These are phyloP conservation scores for Drosophila tropicalis DNA, from an alignment of 1,140 invertebrate genomes.

Conservation along the genomic window DNA sequence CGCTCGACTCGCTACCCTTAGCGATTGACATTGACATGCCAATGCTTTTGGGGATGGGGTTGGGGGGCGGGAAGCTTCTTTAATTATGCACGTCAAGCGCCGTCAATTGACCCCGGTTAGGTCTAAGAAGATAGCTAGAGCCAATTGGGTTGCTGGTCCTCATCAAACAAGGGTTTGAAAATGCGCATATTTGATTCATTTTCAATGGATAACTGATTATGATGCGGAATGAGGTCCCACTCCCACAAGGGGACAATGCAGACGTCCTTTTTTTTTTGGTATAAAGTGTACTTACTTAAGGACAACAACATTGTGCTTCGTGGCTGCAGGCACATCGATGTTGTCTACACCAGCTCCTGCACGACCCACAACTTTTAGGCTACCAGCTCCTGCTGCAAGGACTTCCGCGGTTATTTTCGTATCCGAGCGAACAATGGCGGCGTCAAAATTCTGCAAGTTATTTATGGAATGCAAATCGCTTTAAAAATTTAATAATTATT, in stretches of 20 bases:
- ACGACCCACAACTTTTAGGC: slow-evolving; percentile 94
- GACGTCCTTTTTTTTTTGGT: background rate
- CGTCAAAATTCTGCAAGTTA: slow-evolving; percentile 91
- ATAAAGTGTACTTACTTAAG: slow-evolving; percentile 91
- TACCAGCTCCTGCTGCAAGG: slow-evolving; percentile 88
- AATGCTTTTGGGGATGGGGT: too few species aligned
- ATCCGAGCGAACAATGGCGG: slow-evolving; percentile 96
- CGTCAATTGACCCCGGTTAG: slow-evolving; percentile 60
- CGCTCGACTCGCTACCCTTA: slow-evolving; percentile 46
- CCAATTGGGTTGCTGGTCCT: slow-evolving; percentile 30
- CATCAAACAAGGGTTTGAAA: slow-evolving; percentile 33
- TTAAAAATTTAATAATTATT: background rate
- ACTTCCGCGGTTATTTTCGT: slow-evolving; percentile 98
- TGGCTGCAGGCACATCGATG: slow-evolving; percentile 95
- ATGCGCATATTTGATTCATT: slow-evolving; percentile 47
- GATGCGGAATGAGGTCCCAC: background rate
- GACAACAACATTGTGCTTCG: slow-evolving; percentile 93
- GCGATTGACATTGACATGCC: slow-evolving; percentile 42
- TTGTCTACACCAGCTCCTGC: slow-evolving; percentile 99
- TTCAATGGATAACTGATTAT: background rate
- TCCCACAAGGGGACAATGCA: background rate
- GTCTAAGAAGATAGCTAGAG: slow-evolving; percentile 27
- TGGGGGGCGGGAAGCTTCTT: slow-evolving; percentile 27
- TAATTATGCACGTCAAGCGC: slow-evolving; percentile 73
- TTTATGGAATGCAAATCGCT: background rate